Percentiles rank a stretch among this genome's conserved stretches.
Conservation (phyloP, 2,113 vertebrate genomes). For the Microcebus jonahi region DNA sequence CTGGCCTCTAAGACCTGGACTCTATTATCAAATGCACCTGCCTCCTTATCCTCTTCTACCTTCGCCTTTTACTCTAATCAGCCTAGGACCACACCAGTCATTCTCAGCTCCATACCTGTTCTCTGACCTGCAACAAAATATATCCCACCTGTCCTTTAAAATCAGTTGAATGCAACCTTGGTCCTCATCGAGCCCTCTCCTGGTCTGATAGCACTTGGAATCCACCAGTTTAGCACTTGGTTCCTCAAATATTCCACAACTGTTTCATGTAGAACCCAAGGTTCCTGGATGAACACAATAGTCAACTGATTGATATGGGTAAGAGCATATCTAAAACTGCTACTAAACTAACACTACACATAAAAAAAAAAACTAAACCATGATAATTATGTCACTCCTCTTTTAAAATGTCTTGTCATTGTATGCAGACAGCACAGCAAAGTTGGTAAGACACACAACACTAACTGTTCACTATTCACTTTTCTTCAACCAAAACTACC, state of each 20-base stretch:
- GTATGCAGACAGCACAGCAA: not conserved
- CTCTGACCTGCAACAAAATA: not conserved
- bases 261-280: not conserved
- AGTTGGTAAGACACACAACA: not conserved
- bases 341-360: not conserved
- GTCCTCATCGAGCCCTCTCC: not conserved
- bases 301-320: not conserved
- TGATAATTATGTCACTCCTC: not conserved
- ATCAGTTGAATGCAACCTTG: not conserved
- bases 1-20: not conserved
- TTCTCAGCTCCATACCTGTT: not conserved
- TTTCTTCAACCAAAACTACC: not conserved
- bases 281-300: not conserved
- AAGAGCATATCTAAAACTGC: not conserved
- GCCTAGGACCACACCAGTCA: not conserved
- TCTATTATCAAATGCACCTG: not conserved
- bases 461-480: not conserved
- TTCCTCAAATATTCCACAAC: not conserved
- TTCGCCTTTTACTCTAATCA: not conserved
- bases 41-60: not conserved
- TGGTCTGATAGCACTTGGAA: not conserved
- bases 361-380: not conserved
- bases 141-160: not conserved
- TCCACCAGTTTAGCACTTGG: not conserved
- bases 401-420: not conserved